Evolutionary conservation across 2,113 vertebrate species (phyloP), one percentile per base, ranked within the genome.

Genomic region (Upupa epops): DNA sequence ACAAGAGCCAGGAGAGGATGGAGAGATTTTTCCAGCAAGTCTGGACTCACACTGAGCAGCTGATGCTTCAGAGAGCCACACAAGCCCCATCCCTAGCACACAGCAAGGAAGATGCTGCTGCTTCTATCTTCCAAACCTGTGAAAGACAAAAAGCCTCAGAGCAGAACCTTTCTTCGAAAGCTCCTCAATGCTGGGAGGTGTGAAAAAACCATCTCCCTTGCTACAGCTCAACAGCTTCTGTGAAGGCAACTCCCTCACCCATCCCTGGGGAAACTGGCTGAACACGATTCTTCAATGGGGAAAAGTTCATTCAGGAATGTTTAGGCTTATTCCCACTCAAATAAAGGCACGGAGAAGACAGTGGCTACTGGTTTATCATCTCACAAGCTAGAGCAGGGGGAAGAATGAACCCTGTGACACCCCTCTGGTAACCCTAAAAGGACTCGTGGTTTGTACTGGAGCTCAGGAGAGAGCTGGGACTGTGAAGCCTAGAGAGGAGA

Each of bases 41-140:
- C 88, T 96, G 79, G 83, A 83, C 88, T 93, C 68, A 46, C 29
- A 4, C 59, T 56, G 90, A 96, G 92, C 82, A 89, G 82, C 85
- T 89, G 85, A 94, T 91, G 78, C 90, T 89, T 66, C 34, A 78
- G 63, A 24, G 64, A 95, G 82, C 40, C 85, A 80, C 63, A 88
- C 68, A 69, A 87, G 83, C 72, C 72, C 83, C 86, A 59, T 73
- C 79, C 75, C 59, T 86, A 90, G 95, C 59, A 0, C 0, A 0
- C 36, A 46, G 88, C 88, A 90, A 95, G 86, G 72, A 25, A 65
- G 63, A 68, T 88, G 92, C 83, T 9, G 55, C 75, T 36, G 68
- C 88, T 93, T 72, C 46, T 59, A 15, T 76, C 85, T 85, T 31
- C 88, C 72, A 88, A 94, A 94, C 71, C 79, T 76, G 92, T 26